phyloP scores from a whole-genome alignment of 2,888 invertebrate genomes.

The Cerastis leucographa region DNA sequence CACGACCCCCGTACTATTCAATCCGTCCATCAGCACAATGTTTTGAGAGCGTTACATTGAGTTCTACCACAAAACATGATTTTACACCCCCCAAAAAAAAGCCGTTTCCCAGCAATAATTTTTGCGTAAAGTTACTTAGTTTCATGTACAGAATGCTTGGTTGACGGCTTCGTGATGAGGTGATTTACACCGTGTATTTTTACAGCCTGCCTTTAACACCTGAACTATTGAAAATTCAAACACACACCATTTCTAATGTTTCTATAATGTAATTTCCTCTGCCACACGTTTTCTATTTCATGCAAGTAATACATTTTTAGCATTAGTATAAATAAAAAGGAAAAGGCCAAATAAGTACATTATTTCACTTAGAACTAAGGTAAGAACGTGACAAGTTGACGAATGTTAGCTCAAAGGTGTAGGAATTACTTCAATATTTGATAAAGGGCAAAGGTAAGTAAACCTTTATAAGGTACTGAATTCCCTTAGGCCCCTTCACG shows the following conservation, averaged over 20 bases:
- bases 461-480: background rate
- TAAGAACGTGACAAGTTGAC: conserved; percentile 27
- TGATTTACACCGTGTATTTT: too few relatives aligned
- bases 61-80: too few relatives aligned
- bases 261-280: background rate
- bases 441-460: background rate
- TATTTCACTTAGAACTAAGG: conserved; percentile 16
- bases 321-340: background rate
- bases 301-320: conserved; percentile 21
- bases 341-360: background rate
- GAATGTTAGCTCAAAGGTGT: conserved; percentile 25
- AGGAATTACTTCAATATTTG: conserved; percentile 24
- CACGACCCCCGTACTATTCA: too few relatives aligned
- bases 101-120: too few relatives aligned
- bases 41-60: too few relatives aligned
- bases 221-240: background rate
- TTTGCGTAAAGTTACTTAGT: too few relatives aligned
- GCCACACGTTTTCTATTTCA: conserved; percentile 9
- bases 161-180: too few relatives aligned
- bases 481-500: background rate
- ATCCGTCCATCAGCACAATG: too few relatives aligned
- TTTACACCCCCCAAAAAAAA: too few relatives aligned
- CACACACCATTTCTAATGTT: conserved; percentile 2
- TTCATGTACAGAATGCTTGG: too few relatives aligned
- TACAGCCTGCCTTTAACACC: background rate